A percentile compares a stretch with the other conserved stretches of the same genome.
Evolutionary conservation across 2,113 vertebrate species (phyloP).

Genomic region (Aldabrachelys gigantea): DNA sequence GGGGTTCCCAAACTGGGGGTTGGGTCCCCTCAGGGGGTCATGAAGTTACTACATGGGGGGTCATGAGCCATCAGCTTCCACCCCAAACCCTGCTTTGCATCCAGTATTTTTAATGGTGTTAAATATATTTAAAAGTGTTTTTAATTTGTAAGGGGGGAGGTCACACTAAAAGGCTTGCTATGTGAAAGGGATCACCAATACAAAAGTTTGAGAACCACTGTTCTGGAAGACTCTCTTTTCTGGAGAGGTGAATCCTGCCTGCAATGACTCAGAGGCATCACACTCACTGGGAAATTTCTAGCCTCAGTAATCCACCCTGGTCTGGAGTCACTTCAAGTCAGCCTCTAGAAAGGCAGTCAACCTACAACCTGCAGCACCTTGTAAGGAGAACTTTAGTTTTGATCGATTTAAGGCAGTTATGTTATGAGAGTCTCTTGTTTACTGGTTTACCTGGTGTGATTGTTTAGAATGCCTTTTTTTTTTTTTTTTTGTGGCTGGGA

Average conservation of each 20-base stretch:
- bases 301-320: not conserved
- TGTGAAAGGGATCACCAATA: no score
- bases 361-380: not conserved
- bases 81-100: no score
- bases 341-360: not conserved
- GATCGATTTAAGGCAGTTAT: not conserved
- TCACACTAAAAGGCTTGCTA: no score
- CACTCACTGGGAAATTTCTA: not conserved
- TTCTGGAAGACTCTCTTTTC: not conserved
- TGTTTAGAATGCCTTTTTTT: not conserved
- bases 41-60: no score
- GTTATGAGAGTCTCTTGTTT: fast-evolving
- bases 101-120: no score
- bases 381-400: not conserved
- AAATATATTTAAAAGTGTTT: no score
- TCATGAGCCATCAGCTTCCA: no score
- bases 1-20: no score
- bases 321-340: not conserved
- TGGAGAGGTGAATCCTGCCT: not conserved
- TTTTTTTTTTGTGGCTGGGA: not conserved
- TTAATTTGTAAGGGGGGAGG: no score
- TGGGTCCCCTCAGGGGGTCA: no score
- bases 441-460: not conserved
- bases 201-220: no score
- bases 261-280: not conserved